Conservation (phyloP, 2,888 invertebrate species). For the Tethea ocularis region DNA sequence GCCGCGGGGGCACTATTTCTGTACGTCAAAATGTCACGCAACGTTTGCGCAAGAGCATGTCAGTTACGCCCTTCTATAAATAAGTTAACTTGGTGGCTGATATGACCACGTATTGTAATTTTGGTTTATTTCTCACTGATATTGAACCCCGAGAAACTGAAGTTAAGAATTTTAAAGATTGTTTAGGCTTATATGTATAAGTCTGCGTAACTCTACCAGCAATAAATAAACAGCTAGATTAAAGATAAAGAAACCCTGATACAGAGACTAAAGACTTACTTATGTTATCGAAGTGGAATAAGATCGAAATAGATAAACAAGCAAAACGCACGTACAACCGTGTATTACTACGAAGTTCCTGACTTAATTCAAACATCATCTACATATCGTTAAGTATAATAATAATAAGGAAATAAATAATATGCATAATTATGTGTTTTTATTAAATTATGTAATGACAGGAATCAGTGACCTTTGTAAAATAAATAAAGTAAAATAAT, state of each 20-base stretch:
- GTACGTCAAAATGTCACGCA: slow-evolving; percentile 76
- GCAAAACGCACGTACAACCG: too few species aligned
- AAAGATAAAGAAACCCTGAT: neutral
- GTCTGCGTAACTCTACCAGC: neutral
- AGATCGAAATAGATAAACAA: neutral
- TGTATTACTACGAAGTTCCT: neutral
- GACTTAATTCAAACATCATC: neutral
- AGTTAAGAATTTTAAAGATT: neutral
- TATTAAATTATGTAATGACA: neutral
- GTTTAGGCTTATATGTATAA: too few species aligned
- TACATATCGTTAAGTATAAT: neutral
- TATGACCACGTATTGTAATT: slow-evolving; percentile 20
- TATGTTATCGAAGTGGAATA: neutral
- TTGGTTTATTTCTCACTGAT: slow-evolving; percentile 29
- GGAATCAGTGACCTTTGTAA: neutral
- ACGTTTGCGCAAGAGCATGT: slow-evolving; percentile 66
- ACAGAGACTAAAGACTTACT: slow-evolving; percentile 1
- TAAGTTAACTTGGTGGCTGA: slow-evolving; percentile 35
- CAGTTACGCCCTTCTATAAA: slow-evolving; percentile 53
- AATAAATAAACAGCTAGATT: neutral
- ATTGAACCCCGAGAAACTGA: neutral
- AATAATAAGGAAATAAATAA: neutral
- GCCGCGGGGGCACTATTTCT: slow-evolving; percentile 70
- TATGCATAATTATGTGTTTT: neutral
- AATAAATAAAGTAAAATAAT: neutral